Evolutionary conservation across 2,797 vertebrate species (phyloP).

Genomic region (Adrianichthys oophorus): DNA sequence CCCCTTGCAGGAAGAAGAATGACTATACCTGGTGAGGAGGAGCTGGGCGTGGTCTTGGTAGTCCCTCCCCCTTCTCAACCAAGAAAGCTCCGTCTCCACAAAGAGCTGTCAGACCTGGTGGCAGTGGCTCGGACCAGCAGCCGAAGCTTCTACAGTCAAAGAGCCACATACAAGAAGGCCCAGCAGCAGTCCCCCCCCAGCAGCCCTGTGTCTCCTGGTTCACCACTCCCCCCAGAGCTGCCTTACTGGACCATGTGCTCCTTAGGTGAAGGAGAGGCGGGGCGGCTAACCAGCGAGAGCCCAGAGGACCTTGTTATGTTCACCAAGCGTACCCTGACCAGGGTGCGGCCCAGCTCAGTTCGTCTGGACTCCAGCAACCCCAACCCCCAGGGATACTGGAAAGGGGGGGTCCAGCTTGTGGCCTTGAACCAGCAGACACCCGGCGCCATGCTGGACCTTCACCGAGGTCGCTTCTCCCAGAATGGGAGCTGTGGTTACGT

Average conservation of each 20-base stretch:
- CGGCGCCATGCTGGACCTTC: conserved; percentile 95
- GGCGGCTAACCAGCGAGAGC: conserved; percentile 89
- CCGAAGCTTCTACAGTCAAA: conserved; percentile 76
- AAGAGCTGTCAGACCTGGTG: conserved; percentile 90
- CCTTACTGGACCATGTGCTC: conserved; percentile 90
- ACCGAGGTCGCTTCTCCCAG: conserved; percentile 93
- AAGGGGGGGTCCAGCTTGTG: conserved; percentile 96
- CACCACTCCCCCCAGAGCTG: conserved; percentile 58
- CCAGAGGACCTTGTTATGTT: conserved; percentile 96
- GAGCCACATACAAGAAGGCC: conserved; percentile 52
- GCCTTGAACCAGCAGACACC: conserved; percentile 97
- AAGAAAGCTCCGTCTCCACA: conserved; percentile 78
- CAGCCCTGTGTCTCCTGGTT: conserved; percentile 71
- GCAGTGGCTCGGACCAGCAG: conserved; percentile 76
- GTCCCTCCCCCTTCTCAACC: conserved; percentile 88
- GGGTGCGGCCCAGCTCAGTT: conserved; percentile 92
- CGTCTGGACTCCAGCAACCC: conserved; percentile 96
- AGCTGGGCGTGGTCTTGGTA: conserved; percentile 77
- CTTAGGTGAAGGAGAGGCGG: conserved; percentile 91
- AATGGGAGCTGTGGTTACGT: conserved; percentile 95
- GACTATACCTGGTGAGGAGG: conserved; percentile 83
- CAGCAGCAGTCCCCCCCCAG: conserved; percentile 73
- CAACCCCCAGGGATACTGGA: conserved; percentile 98
- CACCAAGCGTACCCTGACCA: conserved; percentile 91
- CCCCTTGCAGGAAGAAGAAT: conserved; percentile 78